Evolutionary conservation across 2,797 vertebrate genomes (phyloP).

Genomic region (Eulemur coronatus): DNA sequence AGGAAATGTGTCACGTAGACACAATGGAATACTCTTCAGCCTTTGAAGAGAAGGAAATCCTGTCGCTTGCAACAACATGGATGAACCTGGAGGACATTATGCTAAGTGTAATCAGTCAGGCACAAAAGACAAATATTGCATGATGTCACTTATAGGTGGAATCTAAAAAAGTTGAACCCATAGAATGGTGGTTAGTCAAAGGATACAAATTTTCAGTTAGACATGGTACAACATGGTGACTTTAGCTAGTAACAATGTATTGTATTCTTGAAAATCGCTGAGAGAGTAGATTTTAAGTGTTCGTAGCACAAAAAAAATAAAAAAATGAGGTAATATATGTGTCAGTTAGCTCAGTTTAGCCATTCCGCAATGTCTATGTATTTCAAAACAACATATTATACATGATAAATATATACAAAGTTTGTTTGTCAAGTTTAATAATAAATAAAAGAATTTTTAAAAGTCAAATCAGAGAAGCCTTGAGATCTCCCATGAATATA

Average conservation of each 20-base stretch:
- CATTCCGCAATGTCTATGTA: background rate
- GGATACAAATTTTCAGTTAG: background rate
- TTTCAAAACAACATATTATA: background rate
- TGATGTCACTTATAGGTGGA: background rate
- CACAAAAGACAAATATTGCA: background rate
- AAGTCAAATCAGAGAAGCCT: background rate
- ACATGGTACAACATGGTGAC: background rate
- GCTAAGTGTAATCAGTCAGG: no score
- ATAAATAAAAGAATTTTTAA: background rate
- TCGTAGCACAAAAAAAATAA: background rate
- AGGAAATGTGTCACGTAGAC: background rate
- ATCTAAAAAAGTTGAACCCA: background rate
- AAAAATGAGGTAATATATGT: background rate
- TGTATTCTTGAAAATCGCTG: background rate
- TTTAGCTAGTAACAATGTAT: background rate
- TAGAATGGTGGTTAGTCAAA: background rate
- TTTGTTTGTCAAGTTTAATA: background rate
- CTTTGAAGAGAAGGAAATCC: background rate
- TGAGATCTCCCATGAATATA: background rate
- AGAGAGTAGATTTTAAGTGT: background rate
- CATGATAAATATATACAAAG: background rate
- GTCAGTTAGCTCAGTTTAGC: background rate
- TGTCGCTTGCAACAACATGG: background rate
- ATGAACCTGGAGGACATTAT: background rate
- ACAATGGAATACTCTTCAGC: background rate